Conservation (phyloP, 2,113 vertebrate species). For the Ctenodactylus gundi region DNA sequence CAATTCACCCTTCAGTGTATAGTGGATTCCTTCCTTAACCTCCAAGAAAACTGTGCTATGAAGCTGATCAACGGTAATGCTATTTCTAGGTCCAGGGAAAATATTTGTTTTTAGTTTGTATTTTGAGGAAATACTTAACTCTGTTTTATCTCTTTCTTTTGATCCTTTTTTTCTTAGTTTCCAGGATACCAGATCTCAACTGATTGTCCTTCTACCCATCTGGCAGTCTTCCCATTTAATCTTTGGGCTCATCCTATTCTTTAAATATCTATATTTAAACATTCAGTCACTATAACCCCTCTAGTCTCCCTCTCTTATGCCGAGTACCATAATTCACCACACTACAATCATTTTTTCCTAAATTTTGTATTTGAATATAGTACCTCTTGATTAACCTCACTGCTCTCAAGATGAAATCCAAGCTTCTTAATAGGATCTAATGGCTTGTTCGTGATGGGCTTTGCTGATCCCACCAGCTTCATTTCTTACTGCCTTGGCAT, state of each 20-base stretch:
- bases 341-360: not conserved
- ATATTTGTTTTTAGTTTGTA: not conserved
- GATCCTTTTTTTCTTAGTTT: not conserved
- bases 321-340: not conserved
- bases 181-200: not conserved
- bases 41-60: not conserved
- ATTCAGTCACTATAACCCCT: not conserved
- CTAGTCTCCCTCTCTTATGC: not conserved
- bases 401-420: not conserved
- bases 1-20: not conserved
- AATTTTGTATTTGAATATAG: not conserved
- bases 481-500: not conserved
- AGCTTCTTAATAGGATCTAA: not conserved
- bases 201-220: not conserved
- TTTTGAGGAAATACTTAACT: constrained; percentile 33
- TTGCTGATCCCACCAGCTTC: not conserved
- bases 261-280: not conserved
- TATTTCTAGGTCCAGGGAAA: not conserved
- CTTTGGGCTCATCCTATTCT: not conserved
- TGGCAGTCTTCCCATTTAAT: not conserved
- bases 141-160: not conserved
- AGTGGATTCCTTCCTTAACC: not conserved
- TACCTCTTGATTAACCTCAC: not conserved
- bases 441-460: not conserved
- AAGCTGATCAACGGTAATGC: not conserved